These are phyloP conservation scores for Drosophila melanica DNA, from an alignment of 1,140 invertebrate species.

Conservation along the genomic window DNA sequence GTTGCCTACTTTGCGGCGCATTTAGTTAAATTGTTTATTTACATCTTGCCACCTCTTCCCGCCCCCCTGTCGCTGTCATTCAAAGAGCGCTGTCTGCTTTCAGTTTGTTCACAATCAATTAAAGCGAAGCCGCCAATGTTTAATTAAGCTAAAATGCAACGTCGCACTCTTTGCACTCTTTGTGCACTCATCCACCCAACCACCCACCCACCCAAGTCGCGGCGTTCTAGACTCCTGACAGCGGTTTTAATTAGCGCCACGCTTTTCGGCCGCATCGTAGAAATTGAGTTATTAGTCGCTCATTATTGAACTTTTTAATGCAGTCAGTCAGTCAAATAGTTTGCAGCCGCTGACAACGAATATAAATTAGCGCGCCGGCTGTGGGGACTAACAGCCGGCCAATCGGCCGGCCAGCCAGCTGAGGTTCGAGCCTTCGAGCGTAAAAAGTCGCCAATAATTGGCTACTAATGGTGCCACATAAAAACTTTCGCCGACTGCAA, in stretches of 20 bases:
- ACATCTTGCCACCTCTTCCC: constrained; percentile 17
- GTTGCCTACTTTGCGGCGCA: constrained; percentile 79
- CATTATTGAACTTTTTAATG: constrained; percentile 70
- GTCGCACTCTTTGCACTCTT: constrained; percentile 39
- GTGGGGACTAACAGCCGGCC: neutral
- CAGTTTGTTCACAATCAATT: constrained; percentile 81
- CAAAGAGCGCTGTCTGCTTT: constrained; percentile 40
- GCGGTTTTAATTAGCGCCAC: constrained; percentile 68
- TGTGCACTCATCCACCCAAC: constrained; percentile 18
- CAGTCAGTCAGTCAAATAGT: constrained; percentile 60
- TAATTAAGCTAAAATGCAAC: constrained; percentile 80
- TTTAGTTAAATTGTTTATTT: constrained; percentile 83
- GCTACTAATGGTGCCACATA: constrained; percentile 78
- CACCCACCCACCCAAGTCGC: neutral
- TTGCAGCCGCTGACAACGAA: constrained; percentile 69
- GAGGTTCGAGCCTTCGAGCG: constrained; percentile 29
- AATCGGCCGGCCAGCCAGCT: constrained; percentile 3
- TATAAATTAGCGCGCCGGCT: constrained; percentile 64
- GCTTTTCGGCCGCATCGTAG: constrained; percentile 28
- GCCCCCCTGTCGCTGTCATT: neutral
- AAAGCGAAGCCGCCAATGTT: constrained; percentile 78
- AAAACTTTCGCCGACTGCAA: constrained; percentile 74
- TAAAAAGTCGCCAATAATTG: constrained; percentile 78
- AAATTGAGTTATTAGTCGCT: constrained; percentile 77
- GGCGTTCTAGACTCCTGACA: constrained; percentile 6